phyloP scores from a whole-genome alignment of 2,113 vertebrate genomes.

The Gnathonemus longibarbis region DNA sequence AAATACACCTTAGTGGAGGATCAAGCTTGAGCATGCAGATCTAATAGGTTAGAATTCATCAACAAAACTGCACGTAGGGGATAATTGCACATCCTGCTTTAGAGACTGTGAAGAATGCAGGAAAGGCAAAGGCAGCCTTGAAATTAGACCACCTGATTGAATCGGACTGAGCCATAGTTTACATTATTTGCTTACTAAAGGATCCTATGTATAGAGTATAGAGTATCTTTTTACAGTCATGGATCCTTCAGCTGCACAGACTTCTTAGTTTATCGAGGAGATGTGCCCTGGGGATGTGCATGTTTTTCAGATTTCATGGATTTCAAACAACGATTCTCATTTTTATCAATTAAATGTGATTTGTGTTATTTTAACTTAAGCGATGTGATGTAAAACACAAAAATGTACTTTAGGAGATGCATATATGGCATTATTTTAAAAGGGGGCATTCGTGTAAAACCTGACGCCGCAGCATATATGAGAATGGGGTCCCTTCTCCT shows the following conservation, averaged over 20 bases:
- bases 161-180: not conserved
- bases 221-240: not conserved
- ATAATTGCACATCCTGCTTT: not conserved
- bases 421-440: not conserved
- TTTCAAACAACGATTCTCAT: not conserved
- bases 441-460: not conserved
- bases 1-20: not conserved
- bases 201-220: not conserved
- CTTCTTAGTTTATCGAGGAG: not conserved
- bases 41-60: not conserved
- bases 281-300: not conserved
- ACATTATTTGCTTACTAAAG: not conserved
- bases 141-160: not conserved
- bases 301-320: not conserved
- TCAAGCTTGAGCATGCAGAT: constrained; percentile 4
- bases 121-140: not conserved
- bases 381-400: not conserved
- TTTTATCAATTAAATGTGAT: not conserved
- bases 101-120: not conserved
- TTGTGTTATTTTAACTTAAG: not conserved
- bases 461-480: not conserved
- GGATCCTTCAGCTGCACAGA: not conserved
- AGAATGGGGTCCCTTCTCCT: not conserved
- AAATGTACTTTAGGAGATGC: not conserved
- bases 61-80: not conserved